phyloP scores from a whole-genome alignment of 2,888 invertebrate species.

The Zele albiditarsus region DNA sequence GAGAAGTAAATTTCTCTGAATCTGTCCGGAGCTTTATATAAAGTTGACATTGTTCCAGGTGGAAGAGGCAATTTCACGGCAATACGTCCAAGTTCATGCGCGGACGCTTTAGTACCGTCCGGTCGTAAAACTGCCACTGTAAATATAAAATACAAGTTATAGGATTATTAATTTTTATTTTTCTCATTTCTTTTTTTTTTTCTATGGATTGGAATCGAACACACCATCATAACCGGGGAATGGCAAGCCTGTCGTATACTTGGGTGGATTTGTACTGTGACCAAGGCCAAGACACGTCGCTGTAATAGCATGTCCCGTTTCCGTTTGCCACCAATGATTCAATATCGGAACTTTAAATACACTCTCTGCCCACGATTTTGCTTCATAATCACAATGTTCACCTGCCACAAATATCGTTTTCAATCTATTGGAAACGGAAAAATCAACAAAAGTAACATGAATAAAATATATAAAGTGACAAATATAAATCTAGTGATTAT shows the following conservation, averaged over 20 bases:
- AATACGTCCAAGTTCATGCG: conserved; percentile 87
- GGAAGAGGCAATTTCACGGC: conserved; percentile 90
- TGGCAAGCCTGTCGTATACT: conserved; percentile 87
- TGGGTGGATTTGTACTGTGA: conserved; percentile 81
- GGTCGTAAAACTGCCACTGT: conserved; percentile 79
- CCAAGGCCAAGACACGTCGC: conserved; percentile 87
- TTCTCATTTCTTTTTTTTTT: neutral
- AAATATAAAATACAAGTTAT: conserved; percentile 50
- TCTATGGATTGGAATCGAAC: conserved; percentile 52
- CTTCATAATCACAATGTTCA: conserved; percentile 94
- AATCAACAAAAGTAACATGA: neutral
- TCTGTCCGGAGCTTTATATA: conserved; percentile 86
- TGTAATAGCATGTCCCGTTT: conserved; percentile 93
- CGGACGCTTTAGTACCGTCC: conserved; percentile 81
- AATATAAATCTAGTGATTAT: too few relatives aligned
- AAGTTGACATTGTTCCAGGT: conserved; percentile 88
- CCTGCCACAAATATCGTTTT: conserved; percentile 89
- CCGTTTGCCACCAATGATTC: conserved; percentile 99
- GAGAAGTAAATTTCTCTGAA: conserved; percentile 89
- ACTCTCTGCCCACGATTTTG: conserved; percentile 84
- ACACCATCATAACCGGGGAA: conserved; percentile 91
- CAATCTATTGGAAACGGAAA: conserved; percentile 66
- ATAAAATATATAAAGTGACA: neutral
- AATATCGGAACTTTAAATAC: conserved; percentile 84
- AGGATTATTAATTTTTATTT: neutral